These are phyloP conservation scores for Barnardius zonarius DNA, from an alignment of 2,113 vertebrate species.

Conservation along the genomic window DNA sequence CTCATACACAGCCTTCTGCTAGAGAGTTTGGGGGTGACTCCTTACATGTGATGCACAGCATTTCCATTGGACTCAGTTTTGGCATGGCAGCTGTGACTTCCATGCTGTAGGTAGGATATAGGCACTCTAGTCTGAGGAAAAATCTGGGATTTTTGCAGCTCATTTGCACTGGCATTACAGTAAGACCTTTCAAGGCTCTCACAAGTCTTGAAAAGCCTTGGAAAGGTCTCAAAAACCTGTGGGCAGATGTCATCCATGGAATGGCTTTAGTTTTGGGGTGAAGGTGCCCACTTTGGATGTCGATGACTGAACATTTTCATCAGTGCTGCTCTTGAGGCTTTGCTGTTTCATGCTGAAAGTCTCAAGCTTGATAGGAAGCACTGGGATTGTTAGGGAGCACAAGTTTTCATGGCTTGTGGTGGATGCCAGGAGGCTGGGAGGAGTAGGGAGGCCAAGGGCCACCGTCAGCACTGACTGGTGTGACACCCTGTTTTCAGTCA, in stretches of 20 bases:
- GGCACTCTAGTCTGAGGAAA: background rate
- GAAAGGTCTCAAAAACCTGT: background rate
- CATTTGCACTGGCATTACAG: background rate
- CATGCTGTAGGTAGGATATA: background rate
- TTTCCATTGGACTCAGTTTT: fast-evolving
- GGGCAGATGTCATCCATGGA: background rate
- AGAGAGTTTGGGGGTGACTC: background rate
- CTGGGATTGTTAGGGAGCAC: background rate
- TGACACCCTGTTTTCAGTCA: background rate
- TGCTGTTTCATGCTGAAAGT: background rate
- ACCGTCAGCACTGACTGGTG: background rate
- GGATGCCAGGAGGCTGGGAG: background rate
- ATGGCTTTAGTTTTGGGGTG: background rate
- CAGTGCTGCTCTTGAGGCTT: background rate
- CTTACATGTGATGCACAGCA: fast-evolving
- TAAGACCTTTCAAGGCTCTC: background rate
- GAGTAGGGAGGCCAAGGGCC: background rate
- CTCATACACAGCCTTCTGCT: background rate
- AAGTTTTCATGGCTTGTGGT: background rate
- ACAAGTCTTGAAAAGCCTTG: background rate
- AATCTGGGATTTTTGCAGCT: background rate
- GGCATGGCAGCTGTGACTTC: background rate
- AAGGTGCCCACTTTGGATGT: background rate
- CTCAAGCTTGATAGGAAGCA: background rate
- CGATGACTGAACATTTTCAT: background rate